These are phyloP conservation scores for Mystacides longicornis DNA, from an alignment of 2,888 invertebrate genomes.

Conservation along the genomic window DNA sequence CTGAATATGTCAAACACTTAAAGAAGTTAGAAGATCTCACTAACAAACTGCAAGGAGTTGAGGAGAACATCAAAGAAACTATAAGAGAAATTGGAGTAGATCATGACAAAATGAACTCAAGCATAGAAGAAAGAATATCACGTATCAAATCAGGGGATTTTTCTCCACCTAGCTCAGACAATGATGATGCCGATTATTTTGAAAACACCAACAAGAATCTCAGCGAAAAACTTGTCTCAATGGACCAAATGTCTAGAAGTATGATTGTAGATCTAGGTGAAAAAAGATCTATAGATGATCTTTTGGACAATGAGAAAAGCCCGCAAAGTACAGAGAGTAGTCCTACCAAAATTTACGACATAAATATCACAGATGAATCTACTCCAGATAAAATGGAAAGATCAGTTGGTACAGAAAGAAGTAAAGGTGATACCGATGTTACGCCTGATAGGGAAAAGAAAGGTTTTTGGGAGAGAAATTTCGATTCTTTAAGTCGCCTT, in stretches of 20 bases:
- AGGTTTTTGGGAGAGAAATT: constrained; percentile 49
- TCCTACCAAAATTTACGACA: constrained; percentile 13
- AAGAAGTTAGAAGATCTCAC: constrained; percentile 60
- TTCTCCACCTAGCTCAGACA: constrained; percentile 45
- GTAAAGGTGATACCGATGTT: constrained; percentile 26
- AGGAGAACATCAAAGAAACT: constrained; percentile 54
- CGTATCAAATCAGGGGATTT: constrained; percentile 41
- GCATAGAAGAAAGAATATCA: constrained; percentile 45
- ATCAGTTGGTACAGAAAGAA: constrained; percentile 10
- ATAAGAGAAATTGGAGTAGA: constrained; percentile 33
- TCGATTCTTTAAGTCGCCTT: constrained; percentile 43
- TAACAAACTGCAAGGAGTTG: constrained; percentile 56
- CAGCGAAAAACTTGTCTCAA: constrained; percentile 45
- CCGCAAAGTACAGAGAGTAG: constrained; percentile 11
- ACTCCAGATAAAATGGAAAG: constrained; percentile 10
- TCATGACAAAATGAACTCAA: constrained; percentile 42
- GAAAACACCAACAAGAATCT: constrained; percentile 41
- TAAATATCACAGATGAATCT: constrained; percentile 10
- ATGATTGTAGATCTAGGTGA: constrained; percentile 47
- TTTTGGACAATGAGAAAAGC: constrained; percentile 21
- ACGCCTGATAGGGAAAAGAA: constrained; percentile 43
- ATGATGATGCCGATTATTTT: constrained; percentile 38
- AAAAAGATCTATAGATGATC: constrained; percentile 35
- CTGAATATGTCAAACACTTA: constrained; percentile 47
- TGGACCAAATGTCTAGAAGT: constrained; percentile 48